Conservation (phyloP, 2,113 vertebrate genomes). For the Tursiops truncatus region DNA sequence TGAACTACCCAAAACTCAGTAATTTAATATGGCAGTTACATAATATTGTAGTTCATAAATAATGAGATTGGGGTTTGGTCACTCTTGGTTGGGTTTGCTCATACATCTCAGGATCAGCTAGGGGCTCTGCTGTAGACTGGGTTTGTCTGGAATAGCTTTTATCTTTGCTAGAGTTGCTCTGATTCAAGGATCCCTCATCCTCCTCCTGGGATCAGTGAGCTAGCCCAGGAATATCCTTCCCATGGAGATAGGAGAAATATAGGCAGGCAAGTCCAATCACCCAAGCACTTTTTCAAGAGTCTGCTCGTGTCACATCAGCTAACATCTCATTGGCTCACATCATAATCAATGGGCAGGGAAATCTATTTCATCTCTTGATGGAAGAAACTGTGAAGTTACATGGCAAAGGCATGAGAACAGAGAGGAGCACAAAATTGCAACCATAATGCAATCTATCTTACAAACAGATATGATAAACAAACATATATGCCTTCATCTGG, state of each 20-base stretch:
- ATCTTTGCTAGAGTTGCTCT: not conserved
- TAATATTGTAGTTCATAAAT: slow-evolving; percentile 5
- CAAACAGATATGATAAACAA: not conserved
- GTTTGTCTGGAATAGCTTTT: not conserved
- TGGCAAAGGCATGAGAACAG: not conserved
- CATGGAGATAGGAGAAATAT: not conserved
- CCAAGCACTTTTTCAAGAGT: not conserved
- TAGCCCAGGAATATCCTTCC: not conserved
- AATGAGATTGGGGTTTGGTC: not conserved
- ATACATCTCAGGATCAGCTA: not conserved
- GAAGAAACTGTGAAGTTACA: slow-evolving; percentile 10
- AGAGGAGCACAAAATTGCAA: not conserved
- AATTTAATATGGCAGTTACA: slow-evolving; percentile 15
- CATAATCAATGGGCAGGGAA: not conserved
- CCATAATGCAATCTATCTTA: not conserved
- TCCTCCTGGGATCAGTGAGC: not conserved
- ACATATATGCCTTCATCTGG: not conserved
- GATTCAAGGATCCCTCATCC: not conserved
- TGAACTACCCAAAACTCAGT: not conserved
- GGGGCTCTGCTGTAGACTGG: not conserved
- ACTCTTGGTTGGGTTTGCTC: not conserved
- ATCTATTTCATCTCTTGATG: slow-evolving; percentile 13
- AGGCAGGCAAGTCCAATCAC: not conserved
- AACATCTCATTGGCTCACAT: not conserved
- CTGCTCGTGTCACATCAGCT: not conserved